phyloP scores from a whole-genome alignment of 2,888 invertebrate genomes.

The Bellardia pandia region DNA sequence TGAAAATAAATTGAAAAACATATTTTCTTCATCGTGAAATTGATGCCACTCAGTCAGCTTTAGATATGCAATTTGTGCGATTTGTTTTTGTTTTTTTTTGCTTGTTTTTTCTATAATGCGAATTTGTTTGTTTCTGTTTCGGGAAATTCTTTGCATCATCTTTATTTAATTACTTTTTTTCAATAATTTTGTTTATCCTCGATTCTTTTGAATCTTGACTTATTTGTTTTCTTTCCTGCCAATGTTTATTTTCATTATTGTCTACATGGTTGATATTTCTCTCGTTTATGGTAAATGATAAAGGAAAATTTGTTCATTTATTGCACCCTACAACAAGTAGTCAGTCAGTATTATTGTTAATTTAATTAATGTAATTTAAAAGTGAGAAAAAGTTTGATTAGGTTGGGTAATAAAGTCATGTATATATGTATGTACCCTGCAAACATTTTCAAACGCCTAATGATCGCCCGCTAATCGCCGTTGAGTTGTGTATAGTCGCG shows the following conservation, averaged over 20 bases:
- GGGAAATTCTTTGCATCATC: constrained; percentile 25
- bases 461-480: too few species aligned
- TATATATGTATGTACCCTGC: too few species aligned
- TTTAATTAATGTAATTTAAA: too few species aligned
- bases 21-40: neutral
- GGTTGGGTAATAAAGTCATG: too few species aligned
- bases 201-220: neutral
- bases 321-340: neutral
- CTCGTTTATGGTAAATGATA: neutral
- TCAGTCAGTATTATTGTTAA: too few species aligned
- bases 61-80: neutral
- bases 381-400: too few species aligned
- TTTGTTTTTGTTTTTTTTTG: neutral
- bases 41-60: neutral
- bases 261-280: constrained; percentile 32
- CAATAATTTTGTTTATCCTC: constrained; percentile 17
- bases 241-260: constrained; percentile 43
- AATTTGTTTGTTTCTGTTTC: neutral
- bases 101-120: neutral
- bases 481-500: too few species aligned
- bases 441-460: too few species aligned
- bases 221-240: constrained; percentile 49
- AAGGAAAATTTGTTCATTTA: constrained; percentile 16
- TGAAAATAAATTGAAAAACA: neutral
- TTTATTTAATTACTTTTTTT: constrained; percentile 39